phyloP scores from a whole-genome alignment of 1,140 invertebrate genomes.

The Oreohelix idahoensis region DNA sequence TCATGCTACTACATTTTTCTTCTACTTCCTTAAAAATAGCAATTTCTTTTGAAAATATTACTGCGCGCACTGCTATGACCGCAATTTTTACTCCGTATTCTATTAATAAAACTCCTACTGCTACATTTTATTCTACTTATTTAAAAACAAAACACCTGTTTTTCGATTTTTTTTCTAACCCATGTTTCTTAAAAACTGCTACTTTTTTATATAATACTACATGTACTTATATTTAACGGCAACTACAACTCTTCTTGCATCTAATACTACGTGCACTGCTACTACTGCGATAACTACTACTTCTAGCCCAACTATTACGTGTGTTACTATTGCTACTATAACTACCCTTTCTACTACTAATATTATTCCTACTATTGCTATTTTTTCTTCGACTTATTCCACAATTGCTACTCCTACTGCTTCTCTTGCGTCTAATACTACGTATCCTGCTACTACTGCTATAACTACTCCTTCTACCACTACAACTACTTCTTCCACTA shows the following conservation, averaged over 20 bases:
- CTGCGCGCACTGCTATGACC: no score
- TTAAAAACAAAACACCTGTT: no score
- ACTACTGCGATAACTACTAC: constrained; percentile 16
- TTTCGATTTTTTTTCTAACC: no score
- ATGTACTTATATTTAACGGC: no score
- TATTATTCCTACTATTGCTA: background rate
- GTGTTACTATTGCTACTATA: background rate
- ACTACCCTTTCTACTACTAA: background rate
- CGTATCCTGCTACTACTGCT: constrained; percentile 27
- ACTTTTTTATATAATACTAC: no score
- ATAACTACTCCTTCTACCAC: constrained; percentile 21
- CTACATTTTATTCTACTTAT: no score
- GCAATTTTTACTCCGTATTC: no score
- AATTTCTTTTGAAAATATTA: no score
- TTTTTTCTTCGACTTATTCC: constrained; percentile 17
- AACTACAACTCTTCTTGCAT: background rate
- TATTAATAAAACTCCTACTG: no score
- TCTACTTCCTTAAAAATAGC: no score
- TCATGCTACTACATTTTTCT: no score
- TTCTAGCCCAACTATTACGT: constrained; percentile 23
- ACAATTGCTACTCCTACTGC: constrained; percentile 34
- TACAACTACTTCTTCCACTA: background rate
- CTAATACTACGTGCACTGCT: background rate
- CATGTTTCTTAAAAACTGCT: no score
- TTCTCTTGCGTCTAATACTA: constrained; percentile 33